phyloP scores from a whole-genome alignment of 2,888 invertebrate genomes.

The Apoda limacodes region DNA sequence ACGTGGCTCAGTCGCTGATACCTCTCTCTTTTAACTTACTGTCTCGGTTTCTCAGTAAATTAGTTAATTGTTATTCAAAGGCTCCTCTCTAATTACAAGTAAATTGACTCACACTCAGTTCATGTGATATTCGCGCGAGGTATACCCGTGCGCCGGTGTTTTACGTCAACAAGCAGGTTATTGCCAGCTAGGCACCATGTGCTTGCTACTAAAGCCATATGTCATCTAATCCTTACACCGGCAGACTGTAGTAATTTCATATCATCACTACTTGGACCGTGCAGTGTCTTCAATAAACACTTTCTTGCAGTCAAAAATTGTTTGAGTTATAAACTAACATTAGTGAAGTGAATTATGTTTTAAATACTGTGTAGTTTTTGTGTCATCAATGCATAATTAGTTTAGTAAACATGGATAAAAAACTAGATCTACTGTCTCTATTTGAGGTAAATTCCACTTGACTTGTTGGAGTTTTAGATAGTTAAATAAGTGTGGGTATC shows the following conservation, averaged over 20 bases:
- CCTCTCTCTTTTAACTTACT: slow-evolving; percentile 19
- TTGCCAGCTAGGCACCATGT: slow-evolving; percentile 67
- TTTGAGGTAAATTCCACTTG: slow-evolving; percentile 52
- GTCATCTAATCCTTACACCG: no score
- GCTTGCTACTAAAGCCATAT: slow-evolving; percentile 54
- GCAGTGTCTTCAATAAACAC: no score
- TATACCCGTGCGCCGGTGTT: not conserved
- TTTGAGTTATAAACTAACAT: slow-evolving; percentile 22
- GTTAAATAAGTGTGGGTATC: no score
- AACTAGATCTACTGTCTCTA: slow-evolving; percentile 59
- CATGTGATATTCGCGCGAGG: no score
- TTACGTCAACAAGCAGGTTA: slow-evolving; percentile 43
- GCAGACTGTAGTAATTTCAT: no score
- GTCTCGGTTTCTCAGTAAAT: no score
- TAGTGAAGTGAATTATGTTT: slow-evolving; percentile 30
- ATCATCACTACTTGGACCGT: no score
- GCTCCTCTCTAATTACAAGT: no score
- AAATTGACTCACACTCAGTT: no score
- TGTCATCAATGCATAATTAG: slow-evolving; percentile 34
- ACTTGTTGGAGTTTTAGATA: no score
- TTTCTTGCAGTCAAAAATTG: slow-evolving; percentile 23
- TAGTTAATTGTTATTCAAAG: no score
- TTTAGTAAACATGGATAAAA: slow-evolving; percentile 56
- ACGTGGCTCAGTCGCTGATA: slow-evolving; percentile 43
- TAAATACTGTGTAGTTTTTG: slow-evolving; percentile 33